Evolutionary conservation across 2,888 invertebrate species (phyloP).

Genomic region (Daptonema setosum): DNA sequence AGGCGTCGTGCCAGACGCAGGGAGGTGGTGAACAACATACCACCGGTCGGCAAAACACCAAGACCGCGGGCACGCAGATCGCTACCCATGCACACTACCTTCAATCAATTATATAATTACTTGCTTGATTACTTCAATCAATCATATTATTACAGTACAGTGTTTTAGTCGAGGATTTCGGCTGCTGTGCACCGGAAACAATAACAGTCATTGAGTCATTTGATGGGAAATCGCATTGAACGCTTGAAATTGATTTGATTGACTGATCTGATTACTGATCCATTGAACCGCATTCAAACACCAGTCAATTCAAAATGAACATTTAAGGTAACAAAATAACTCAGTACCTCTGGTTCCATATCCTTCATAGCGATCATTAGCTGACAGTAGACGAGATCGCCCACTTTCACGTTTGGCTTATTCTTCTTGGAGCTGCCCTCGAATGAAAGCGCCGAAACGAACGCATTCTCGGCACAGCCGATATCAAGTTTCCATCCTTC

Average conservation of each 20-base stretch:
- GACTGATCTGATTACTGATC: no score
- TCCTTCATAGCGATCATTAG: slow-evolving; percentile 18
- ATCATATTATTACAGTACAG: no score
- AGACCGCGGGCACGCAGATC: slow-evolving; percentile 3
- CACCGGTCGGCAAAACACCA: slow-evolving; percentile 5
- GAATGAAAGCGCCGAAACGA: slow-evolving; percentile 14
- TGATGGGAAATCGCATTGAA: no score
- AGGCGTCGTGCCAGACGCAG: not conserved
- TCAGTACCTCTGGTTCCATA: slow-evolving; percentile 23
- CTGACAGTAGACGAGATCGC: slow-evolving; percentile 21
- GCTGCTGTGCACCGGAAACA: no score
- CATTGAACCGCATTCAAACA: no score
- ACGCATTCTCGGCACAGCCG: slow-evolving; percentile 18
- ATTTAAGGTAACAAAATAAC: no score
- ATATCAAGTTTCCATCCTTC: slow-evolving; percentile 14
- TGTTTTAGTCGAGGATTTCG: no score
- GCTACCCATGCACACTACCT: slow-evolving; percentile 5
- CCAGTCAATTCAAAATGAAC: no score
- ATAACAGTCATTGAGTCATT: no score
- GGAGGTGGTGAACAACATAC: slow-evolving; percentile 1
- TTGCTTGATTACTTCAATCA: no score
- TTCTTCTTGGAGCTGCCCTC: slow-evolving; percentile 26
- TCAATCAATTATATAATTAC: not conserved
- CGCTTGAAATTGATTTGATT: no score
- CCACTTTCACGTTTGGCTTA: slow-evolving; percentile 19